phyloP scores from a whole-genome alignment of 2,888 invertebrate species.

The Lepidochrysops patricia region DNA sequence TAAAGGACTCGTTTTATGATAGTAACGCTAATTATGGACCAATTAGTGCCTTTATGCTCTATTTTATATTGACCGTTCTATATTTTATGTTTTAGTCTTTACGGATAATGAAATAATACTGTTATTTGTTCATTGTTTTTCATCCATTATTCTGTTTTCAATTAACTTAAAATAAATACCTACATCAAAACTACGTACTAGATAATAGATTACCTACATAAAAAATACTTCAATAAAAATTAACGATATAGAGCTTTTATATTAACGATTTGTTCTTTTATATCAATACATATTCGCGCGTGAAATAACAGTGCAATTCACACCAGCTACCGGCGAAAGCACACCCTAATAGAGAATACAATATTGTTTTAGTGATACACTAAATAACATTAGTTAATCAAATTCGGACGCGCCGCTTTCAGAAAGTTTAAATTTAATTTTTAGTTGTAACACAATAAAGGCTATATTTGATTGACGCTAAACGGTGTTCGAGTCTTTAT shows the following conservation, averaged over 20 bases:
- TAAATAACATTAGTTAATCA: background rate
- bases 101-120: no score
- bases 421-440: conserved; percentile 20
- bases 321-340: background rate
- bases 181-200: no score
- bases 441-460: conserved; percentile 32
- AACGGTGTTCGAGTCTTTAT: conserved; percentile 44
- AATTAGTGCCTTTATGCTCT: background rate
- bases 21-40: conserved; percentile 12
- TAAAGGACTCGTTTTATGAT: conserved; percentile 18
- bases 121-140: no score
- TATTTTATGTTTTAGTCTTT: no score
- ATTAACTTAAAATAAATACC: no score
- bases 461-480: conserved; percentile 42
- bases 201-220: no score
- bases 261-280: no score
- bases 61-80: no score
- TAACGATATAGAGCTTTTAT: no score
- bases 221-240: no score
- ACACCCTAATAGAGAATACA: background rate
- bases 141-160: no score
- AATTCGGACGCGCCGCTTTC: conserved; percentile 21
- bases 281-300: background rate
- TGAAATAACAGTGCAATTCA: background rate
- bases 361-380: background rate